These are phyloP conservation scores for Galaxias olidus DNA, from an alignment of 2,797 vertebrate species.

Conservation along the genomic window DNA sequence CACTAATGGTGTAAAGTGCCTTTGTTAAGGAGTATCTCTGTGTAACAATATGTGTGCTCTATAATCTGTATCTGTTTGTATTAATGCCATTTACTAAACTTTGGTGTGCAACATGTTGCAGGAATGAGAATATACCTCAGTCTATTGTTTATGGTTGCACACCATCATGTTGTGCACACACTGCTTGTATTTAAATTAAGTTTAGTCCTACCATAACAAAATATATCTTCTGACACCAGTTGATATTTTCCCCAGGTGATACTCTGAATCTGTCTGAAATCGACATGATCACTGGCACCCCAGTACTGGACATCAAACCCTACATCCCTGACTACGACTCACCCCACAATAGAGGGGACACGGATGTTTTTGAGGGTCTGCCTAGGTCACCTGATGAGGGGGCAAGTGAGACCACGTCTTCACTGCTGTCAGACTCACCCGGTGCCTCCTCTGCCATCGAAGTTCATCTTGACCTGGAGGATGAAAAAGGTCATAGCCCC, in stretches of 20 bases:
- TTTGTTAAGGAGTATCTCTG: too few relatives aligned
- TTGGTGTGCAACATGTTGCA: too few relatives aligned
- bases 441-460: background rate
- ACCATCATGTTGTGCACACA: too few relatives aligned
- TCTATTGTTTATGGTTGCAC: too few relatives aligned
- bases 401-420: constrained; percentile 10
- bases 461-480: constrained; percentile 14
- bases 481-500: background rate
- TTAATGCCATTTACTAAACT: too few relatives aligned
- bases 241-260: constrained; percentile 71
- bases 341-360: constrained; percentile 51
- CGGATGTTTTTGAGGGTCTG: background rate
- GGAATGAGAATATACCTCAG: too few relatives aligned
- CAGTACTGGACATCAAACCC: constrained; percentile 88
- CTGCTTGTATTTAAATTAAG: background rate
- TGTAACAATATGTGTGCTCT: too few relatives aligned
- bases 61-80: too few relatives aligned
- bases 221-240: too few relatives aligned
- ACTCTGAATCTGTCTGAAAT: constrained; percentile 83
- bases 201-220: background rate
- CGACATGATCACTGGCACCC: constrained; percentile 88
- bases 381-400: constrained; percentile 11
- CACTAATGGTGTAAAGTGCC: too few relatives aligned
- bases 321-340: constrained; percentile 89
- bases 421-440: background rate